Evolutionary conservation across 2,888 invertebrate species (phyloP).

Genomic region (Agonum fuliginosum): DNA sequence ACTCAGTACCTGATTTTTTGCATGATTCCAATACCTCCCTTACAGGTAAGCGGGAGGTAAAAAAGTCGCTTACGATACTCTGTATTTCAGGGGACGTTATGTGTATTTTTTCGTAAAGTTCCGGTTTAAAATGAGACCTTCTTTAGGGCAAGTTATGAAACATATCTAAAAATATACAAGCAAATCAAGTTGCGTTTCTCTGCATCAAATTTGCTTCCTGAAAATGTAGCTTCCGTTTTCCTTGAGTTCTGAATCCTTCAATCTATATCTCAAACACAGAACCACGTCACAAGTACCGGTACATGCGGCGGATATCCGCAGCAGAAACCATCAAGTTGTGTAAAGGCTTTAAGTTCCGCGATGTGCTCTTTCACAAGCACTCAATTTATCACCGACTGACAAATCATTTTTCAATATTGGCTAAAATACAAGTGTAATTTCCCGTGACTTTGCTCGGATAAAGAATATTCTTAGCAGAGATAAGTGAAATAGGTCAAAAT

Average conservation of each 20-base stretch:
- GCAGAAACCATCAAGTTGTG: too few species aligned
- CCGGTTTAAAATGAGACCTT: too few species aligned
- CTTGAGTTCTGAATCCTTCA: not conserved
- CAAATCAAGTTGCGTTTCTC: too few species aligned
- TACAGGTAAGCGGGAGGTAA: too few species aligned
- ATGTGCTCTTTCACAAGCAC: slow-evolving; percentile 1
- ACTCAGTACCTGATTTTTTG: too few species aligned
- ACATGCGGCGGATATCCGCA: not conserved
- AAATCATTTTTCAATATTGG: slow-evolving; percentile 68
- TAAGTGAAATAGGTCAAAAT: slow-evolving; percentile 29
- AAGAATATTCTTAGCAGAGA: not conserved
- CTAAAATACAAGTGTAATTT: slow-evolving; percentile 66
- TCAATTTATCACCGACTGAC: slow-evolving; percentile 61
- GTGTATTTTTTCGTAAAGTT: too few species aligned
- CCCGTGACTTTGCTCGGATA: slow-evolving; percentile 61
- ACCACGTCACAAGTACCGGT: not conserved
- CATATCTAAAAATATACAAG: too few species aligned
- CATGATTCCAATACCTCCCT: too few species aligned
- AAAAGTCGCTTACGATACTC: too few species aligned
- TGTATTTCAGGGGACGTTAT: too few species aligned
- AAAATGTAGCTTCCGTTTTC: not conserved
- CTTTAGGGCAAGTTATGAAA: too few species aligned
- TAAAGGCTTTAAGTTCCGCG: not conserved
- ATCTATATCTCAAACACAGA: not conserved
- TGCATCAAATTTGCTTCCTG: too few species aligned